Percentiles rank a stretch among this genome's conserved stretches.
phyloP scores from a whole-genome alignment of 30 jellyfish, hydroid and myxozoan genomes.

The Aurelia coerulea region DNA sequence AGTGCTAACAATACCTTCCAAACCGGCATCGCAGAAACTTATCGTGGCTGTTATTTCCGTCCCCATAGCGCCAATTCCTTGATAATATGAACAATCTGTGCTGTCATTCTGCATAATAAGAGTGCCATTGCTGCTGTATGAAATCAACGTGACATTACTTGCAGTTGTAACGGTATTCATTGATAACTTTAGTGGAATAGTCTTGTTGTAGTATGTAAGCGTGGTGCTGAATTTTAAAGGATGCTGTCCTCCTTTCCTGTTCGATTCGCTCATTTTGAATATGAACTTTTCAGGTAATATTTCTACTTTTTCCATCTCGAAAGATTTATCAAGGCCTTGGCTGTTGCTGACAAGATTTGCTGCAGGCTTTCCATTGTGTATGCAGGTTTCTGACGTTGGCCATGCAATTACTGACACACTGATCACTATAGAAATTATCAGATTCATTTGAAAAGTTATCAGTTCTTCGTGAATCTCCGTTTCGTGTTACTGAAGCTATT shows the following conservation, averaged over 20 bases:
- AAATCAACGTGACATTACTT: slow-evolving; percentile 33
- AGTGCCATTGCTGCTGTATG: slow-evolving; percentile 32
- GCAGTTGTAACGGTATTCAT: slow-evolving; percentile 36
- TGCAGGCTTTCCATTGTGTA: too few relatives aligned
- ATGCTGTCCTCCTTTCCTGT: not conserved
- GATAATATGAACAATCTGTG: slow-evolving; percentile 45
- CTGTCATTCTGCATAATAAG: slow-evolving; percentile 24
- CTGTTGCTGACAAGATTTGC: too few relatives aligned
- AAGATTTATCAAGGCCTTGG: not conserved
- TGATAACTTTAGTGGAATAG: slow-evolving; percentile 5
- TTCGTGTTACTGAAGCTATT: too few relatives aligned
- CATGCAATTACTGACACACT: too few relatives aligned
- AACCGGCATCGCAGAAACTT: slow-evolving; percentile 35
- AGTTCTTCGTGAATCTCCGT: too few relatives aligned
- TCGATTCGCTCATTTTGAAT: not conserved
- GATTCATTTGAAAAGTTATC: too few relatives aligned
- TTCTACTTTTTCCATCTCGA: slow-evolving; percentile 3
- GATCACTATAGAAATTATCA: too few relatives aligned
- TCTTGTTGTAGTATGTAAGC: slow-evolving; percentile 9
- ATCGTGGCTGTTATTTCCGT: slow-evolving; percentile 31
- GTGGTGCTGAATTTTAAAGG: not conserved
- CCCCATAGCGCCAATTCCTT: slow-evolving; percentile 29
- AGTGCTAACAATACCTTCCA: slow-evolving; percentile 43
- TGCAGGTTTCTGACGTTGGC: too few relatives aligned
- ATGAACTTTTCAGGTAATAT: not conserved